Evolutionary conservation across 2,888 invertebrate species (phyloP), one percentile per base, ranked within the genome.

Genomic region (Xiphydria camelus): DNA sequence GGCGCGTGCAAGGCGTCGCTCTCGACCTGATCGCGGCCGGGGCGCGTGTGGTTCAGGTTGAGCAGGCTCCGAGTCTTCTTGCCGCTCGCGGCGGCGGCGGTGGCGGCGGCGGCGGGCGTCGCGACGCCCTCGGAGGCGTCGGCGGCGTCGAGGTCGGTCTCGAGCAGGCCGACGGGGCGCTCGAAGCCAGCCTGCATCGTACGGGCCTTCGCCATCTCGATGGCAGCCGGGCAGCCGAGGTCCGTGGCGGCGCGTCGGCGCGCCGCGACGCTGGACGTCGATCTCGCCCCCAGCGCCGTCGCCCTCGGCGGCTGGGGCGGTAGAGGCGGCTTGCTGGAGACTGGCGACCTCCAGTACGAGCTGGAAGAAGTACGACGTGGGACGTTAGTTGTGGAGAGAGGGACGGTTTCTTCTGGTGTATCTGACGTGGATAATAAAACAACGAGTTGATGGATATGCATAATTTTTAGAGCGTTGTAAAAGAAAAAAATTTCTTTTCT

Each of bases 71-170:
- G 81, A 42, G 87, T 84, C 71, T 86, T 87, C 59, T 78, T 77
- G 57, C 62, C 66, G 45, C 66, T 60, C 46, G 55, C 55, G 50
- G 59, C 52, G 52, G 49, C 55, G 53, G 53, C 55, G 49, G 49
- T n/a, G n/a, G 55, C 55, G 50, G 59, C 52, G 52, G 49, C 53
- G 53, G 53, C 53, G 49, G 50, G 45, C 45, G 59, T 49, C 52
- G 72, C 67, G 53, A 71, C 70, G 64, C 70, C 57, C 39, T 46
- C 54, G 45, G 51, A 42, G 39, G 70, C 49, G 57, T 83, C 78
- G 82, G 84, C 77, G 81, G 84, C 75, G 88, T 92, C 91, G 79
- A 91, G 83, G 80, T 92, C 91, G 66, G 93, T 92, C 82, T 92
- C 92, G 78, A 92, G 88, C 80, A 91, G 83, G 76, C 91, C 90